These are phyloP conservation scores for Chrysemys picta DNA, from an alignment of 2,113 vertebrate genomes.

Conservation along the genomic window DNA sequence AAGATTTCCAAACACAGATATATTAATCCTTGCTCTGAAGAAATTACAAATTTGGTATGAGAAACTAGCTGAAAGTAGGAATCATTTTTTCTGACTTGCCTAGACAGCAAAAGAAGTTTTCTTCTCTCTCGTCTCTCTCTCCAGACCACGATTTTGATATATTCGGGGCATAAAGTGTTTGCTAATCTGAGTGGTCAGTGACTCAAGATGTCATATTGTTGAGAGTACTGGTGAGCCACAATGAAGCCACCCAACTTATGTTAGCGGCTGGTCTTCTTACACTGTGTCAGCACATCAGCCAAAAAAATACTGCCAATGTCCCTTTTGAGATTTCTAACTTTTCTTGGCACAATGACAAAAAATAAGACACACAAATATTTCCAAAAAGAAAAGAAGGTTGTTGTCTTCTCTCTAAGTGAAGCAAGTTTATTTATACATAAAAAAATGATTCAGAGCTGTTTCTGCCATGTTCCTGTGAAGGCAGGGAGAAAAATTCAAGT, in stretches of 20 bases:
- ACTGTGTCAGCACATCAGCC: neutral
- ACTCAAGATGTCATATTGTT: neutral
- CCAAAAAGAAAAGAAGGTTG: neutral
- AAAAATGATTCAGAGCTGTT: slow-evolving; percentile 1
- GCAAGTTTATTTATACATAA: neutral
- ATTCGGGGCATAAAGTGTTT: neutral
- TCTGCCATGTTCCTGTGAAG: slow-evolving; percentile 3
- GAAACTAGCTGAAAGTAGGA: neutral
- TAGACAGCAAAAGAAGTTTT: neutral
- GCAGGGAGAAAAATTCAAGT: neutral
- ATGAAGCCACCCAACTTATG: neutral
- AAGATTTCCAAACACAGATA: neutral
- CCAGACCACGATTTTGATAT: neutral
- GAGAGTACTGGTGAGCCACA: neutral
- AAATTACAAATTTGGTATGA: neutral
- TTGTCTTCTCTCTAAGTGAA: slow-evolving; percentile 3
- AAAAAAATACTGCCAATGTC: neutral
- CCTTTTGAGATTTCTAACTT: neutral
- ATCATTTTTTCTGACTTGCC: neutral
- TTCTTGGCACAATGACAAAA: neutral
- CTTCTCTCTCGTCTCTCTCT: neutral
- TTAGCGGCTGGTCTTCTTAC: neutral
- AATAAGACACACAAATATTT: neutral
- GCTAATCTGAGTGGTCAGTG: neutral
- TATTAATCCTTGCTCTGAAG: neutral